Evolutionary conservation across 2,113 vertebrate genomes (phyloP), one percentile per base, ranked within the genome.

Genomic region (Tetrao urogallus): DNA sequence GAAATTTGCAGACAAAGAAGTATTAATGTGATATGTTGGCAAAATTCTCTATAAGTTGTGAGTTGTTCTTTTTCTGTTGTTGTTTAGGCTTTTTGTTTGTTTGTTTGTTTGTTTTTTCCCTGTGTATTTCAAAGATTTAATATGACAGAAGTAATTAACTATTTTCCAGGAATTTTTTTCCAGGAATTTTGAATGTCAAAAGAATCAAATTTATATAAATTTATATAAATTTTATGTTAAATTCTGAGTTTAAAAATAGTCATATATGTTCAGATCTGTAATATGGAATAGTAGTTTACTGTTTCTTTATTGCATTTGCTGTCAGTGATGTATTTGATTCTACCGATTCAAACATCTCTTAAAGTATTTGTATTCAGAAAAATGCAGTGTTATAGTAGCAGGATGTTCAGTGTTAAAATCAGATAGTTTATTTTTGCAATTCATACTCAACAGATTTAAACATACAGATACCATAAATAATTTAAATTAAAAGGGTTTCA

Each of bases 401-500:
- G 22, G 36, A 58, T 54, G 28, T 38, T 86, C 13, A 36, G 32
- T 61, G 72, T 15, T 60, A 19, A 43, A 85, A 72, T 6, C 1
- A 12, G 60, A 13, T 28, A 16, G 13, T 38, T 80, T 47, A 47
- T 80, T 86, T 92, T 48, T 22, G 6, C 42, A 66, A 52, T 4
- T 2, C 14, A 48, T 36, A n/a, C 2, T 73, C 20, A 73, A 42
- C 3, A 70, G 69, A 86, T n/a, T 28, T 34, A 80, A 69, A 11
- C 10, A 1, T 47, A 5, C 78, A 64, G 13, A 10, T 60, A 21
- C 27, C 52, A 30, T n/a, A 54, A 65, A n/a, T 43, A 78, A 63
- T 13, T 47, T 66, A 48, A 10, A 16, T 54, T 48, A 24, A 18
- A 42, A 5, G 2, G 1, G 1, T 48, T 70, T 56, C 3, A 2